Base-by-base conservation (phyloP, 2,797 vertebrate species). In the Spinibarbus caldwelli region DNA sequence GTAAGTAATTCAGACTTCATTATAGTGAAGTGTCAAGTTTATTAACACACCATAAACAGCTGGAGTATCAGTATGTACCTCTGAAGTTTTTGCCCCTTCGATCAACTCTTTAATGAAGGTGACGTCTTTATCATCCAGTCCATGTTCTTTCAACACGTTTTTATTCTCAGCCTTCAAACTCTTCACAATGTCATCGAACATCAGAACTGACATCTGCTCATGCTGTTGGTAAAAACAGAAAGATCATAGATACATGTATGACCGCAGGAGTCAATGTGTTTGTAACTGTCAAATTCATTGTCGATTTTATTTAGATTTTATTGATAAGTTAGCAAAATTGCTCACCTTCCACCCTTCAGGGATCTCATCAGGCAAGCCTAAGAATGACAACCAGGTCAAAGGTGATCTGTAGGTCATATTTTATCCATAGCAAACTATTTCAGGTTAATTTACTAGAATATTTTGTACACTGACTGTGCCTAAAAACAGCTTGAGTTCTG, bases 41-140 rank as follows among this genome's bases (percentile, higher is more conserved):
- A 14, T 3, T 11, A 45, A 45, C 43, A 47, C 45, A 47, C 3
- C 45, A 15, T 47, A 47, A 47, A 64, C 6, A 1, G 29, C 7
- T 34, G 17, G 8, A 67, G 64, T 67, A 34, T 36, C 34, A 38
- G 10, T 41, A 0, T 41, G 21, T 12, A 68, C 67, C 38, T 70
- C 23, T 45, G 57, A 34, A 2, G 2, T 29, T 34, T 49, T 8
- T 38, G n/a, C 66, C 0, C 62, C 1, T 47, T 47, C 14, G 15
- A 80, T 81, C 36, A 81, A 70, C 23, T 81, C 79, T 45, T 21
- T 11, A 81, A 81, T 41, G 29, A 81, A 81, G 64, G 5, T 10
- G 43, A 54, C 5, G 0, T 81, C 66, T 54, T 21, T 31, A 19
- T 70, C 5, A 4, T 81, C 34, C 64, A 81, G 47, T 21, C 34